Conservation (phyloP, 2,888 invertebrate species). For the Polietes domitor region DNA sequence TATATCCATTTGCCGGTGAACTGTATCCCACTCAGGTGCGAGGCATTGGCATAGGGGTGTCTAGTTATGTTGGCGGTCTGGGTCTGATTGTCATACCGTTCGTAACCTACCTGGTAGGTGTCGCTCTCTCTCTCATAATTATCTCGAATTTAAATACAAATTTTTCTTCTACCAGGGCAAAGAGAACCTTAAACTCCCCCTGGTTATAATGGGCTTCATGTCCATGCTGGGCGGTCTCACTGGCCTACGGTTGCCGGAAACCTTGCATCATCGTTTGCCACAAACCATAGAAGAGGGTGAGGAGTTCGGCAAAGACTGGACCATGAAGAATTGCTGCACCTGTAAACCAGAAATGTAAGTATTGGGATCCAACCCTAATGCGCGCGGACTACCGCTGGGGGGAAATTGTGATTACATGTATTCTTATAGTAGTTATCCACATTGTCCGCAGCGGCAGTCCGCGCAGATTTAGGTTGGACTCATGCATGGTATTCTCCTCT, state of each 20-base stretch:
- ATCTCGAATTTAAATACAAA: neutral
- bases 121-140: neutral
- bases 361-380: no score
- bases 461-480: no score
- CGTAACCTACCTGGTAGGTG: slow-evolving; percentile 92
- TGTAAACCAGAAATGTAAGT: slow-evolving; percentile 87
- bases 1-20: slow-evolving; percentile 96
- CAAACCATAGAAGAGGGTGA: slow-evolving; percentile 95
- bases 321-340: slow-evolving; percentile 86
- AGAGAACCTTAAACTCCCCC: slow-evolving; percentile 90
- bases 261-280: slow-evolving; percentile 90
- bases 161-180: slow-evolving; percentile 85
- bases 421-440: no score
- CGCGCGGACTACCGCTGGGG: no score
- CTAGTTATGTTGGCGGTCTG: slow-evolving; percentile 93
- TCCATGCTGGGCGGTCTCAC: slow-evolving; percentile 91
- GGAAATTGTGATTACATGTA: no score
- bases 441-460: no score
- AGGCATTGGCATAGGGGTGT: slow-evolving; percentile 94
- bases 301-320: slow-evolving; percentile 92
- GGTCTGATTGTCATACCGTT: slow-evolving; percentile 95
- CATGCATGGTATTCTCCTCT: no score
- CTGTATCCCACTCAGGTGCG: slow-evolving; percentile 94
- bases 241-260: slow-evolving; percentile 91
- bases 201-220: slow-evolving; percentile 91